Evolutionary conservation across 2,113 vertebrate genomes (phyloP).

Genomic region (Bos javanicus): DNA sequence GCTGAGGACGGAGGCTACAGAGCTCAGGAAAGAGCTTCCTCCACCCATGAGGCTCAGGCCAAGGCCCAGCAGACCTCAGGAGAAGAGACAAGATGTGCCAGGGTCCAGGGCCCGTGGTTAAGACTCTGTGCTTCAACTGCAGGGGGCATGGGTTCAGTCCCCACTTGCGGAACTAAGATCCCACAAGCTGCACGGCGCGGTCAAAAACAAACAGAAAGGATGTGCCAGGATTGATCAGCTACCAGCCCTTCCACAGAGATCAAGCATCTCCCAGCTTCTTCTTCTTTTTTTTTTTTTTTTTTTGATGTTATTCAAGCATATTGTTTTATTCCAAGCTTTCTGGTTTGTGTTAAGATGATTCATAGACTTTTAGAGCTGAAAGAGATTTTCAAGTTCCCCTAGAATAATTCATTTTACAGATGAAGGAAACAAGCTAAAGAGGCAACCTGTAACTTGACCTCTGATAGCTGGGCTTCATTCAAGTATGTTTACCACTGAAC

Average conservation of each 20-base stretch:
- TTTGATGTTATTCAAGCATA: constrained; percentile 55
- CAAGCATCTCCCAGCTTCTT: background rate
- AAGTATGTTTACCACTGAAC: background rate
- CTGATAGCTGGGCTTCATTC: background rate
- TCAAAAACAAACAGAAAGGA: background rate
- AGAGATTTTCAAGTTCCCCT: constrained; percentile 39
- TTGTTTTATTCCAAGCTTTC: constrained; percentile 68
- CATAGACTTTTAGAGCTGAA: constrained; percentile 42
- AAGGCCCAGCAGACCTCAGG: background rate
- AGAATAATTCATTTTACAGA: constrained; percentile 36
- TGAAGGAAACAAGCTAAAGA: background rate
- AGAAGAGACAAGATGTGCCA: background rate
- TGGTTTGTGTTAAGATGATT: constrained; percentile 69
- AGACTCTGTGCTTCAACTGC: background rate
- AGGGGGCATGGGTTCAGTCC: background rate
- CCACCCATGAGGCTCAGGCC: background rate
- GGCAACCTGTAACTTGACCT: background rate
- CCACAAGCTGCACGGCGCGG: background rate
- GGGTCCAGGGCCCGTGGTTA: background rate
- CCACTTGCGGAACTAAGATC: background rate
- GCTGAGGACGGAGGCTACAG: background rate
- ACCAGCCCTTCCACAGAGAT: background rate
- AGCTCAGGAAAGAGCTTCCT: background rate
- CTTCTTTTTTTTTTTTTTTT: too few relatives aligned
- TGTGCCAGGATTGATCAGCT: background rate